These are phyloP conservation scores for Plectropomus leopardus DNA, from an alignment of 2,113 vertebrate species.

Conservation along the genomic window DNA sequence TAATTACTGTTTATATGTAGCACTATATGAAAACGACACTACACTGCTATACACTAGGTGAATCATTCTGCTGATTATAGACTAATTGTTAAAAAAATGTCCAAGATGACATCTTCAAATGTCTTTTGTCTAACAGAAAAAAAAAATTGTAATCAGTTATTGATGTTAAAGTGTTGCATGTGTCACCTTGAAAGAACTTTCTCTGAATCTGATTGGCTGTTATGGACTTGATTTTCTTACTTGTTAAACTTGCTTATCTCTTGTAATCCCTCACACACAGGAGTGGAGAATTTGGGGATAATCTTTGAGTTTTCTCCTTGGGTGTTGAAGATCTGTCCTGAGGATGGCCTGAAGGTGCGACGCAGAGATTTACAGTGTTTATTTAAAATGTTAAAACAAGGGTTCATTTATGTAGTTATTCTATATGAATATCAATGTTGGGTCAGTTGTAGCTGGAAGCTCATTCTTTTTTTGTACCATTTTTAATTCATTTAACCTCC, in stretches of 20 bases:
- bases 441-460: background rate
- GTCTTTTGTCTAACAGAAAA: no score
- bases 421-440: background rate
- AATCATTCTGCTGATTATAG: no score
- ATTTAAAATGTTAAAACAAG: background rate
- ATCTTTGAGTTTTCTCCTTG: constrained; percentile 97
- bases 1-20: background rate
- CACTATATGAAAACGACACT: background rate
- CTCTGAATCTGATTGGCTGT: no score
- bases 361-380: background rate
- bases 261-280: constrained; percentile 72
- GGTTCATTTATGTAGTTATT: background rate
- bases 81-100: no score
- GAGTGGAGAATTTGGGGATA: constrained; percentile 93
- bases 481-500: background rate
- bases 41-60: background rate
- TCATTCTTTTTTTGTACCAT: background rate
- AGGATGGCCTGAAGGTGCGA: constrained; percentile 94
- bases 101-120: no score
- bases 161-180: no score
- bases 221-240: no score
- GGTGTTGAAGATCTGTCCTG: constrained; percentile 95
- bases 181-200: no score
- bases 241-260: background rate
- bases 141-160: no score